These are phyloP conservation scores for Psettodes erumei DNA, from an alignment of 2,113 vertebrate genomes.

Conservation along the genomic window DNA sequence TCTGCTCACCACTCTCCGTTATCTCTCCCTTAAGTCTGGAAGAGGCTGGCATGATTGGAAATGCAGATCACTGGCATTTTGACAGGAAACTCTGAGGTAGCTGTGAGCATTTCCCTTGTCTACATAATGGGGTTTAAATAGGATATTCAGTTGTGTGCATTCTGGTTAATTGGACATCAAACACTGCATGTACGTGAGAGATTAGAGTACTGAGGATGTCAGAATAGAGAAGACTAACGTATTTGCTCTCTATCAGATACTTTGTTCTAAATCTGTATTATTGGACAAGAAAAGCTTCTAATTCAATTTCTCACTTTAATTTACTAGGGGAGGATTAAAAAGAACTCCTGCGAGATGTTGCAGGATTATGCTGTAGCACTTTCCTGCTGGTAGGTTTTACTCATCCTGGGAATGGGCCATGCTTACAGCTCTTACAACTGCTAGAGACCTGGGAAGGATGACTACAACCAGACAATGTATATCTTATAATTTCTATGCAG, in stretches of 20 bases:
- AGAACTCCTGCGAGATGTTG: conserved; percentile 67
- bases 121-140: conserved; percentile 72
- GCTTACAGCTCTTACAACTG: conserved; percentile 23
- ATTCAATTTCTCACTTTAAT: conserved; percentile 79
- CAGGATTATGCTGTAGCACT: conserved; percentile 69
- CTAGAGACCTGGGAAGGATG: neutral
- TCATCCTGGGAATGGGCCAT: conserved; percentile 19
- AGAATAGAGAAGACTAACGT: conserved; percentile 63
- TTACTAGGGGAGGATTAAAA: conserved; percentile 72
- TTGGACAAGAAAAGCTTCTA: conserved; percentile 74
- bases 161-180: conserved; percentile 80
- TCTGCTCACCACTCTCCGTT: conserved; percentile 6
- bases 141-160: conserved; percentile 74
- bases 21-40: conserved; percentile 37
- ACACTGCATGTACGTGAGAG: conserved; percentile 69
- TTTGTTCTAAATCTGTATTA: conserved; percentile 75
- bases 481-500: neutral
- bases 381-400: conserved; percentile 49
- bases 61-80: conserved; percentile 69
- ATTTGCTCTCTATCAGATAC: conserved; percentile 74
- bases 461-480: neutral
- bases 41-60: conserved; percentile 52
- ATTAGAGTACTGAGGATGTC: conserved; percentile 77
- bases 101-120: conserved; percentile 62
- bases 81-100: conserved; percentile 65